phyloP scores from a whole-genome alignment of 2,888 invertebrate species.

The Drosophila kuntzei region DNA sequence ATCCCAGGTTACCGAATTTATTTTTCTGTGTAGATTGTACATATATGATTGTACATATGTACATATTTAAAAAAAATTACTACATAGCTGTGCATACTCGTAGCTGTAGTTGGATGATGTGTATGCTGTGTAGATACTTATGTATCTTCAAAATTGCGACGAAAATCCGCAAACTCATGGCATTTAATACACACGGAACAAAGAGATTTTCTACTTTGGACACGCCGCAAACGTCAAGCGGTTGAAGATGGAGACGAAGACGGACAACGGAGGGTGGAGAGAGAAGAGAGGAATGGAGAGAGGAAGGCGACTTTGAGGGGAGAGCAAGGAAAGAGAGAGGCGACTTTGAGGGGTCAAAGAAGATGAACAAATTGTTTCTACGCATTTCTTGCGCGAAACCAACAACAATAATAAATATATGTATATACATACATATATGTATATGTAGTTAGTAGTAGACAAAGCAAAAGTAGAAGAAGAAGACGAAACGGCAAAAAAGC shows the following conservation, averaged over 20 bases:
- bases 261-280: background rate
- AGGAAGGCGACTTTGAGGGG: conserved; percentile 40
- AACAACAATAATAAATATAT: conserved; percentile 23
- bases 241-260: conserved; percentile 12
- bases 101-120: background rate
- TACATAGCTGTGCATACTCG: too few relatives aligned
- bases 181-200: conserved; percentile 66
- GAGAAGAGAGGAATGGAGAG: background rate
- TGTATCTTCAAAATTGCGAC: conserved; percentile 43
- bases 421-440: too few relatives aligned
- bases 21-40: too few relatives aligned
- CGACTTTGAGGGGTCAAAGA: conserved; percentile 41
- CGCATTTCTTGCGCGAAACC: conserved; percentile 55
- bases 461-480: conserved; percentile 4
- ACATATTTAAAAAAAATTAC: too few relatives aligned
- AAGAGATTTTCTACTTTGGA: conserved; percentile 70
- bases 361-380: conserved; percentile 61
- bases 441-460: conserved; percentile 3
- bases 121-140: background rate
- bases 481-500: conserved; percentile 22
- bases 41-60: too few relatives aligned
- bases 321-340: too few relatives aligned
- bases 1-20: too few relatives aligned
- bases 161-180: conserved; percentile 69
- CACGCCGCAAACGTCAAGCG: conserved; percentile 37